Evolutionary conservation across 2,888 invertebrate species (phyloP).

Genomic region (Nemoura dubitans): DNA sequence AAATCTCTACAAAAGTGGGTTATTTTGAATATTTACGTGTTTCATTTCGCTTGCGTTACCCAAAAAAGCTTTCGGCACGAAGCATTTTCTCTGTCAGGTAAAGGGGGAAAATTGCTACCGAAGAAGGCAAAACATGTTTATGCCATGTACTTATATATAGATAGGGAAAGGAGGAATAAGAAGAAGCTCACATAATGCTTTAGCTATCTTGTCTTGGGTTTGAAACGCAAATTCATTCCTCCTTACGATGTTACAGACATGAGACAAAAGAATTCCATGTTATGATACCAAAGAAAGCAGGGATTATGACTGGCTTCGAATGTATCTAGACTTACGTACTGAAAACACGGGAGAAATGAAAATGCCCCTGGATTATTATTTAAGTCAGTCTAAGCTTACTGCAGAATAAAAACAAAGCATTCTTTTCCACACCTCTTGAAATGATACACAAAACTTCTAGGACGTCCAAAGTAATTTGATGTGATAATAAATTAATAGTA

Average conservation of each 20-base stretch:
- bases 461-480: neutral
- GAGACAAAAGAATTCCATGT: neutral
- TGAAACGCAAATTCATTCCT: neutral
- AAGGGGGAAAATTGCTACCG: too few species aligned
- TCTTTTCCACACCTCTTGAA: neutral
- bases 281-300: neutral
- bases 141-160: too few species aligned
- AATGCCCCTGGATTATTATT: neutral
- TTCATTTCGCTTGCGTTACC: too few species aligned
- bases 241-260: neutral
- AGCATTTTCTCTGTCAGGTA: too few species aligned
- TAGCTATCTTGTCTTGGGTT: neutral
- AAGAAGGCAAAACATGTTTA: too few species aligned
- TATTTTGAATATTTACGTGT: too few species aligned
- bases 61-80: too few species aligned
- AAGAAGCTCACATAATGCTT: neutral
- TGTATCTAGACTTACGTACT: neutral
- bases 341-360: neutral
- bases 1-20: too few species aligned
- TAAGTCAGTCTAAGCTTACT: neutral
- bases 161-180: neutral
- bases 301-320: neutral
- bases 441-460: neutral
- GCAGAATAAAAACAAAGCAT: neutral
- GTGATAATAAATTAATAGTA: neutral